Conservation (phyloP, 2,797 vertebrate species). For the Macroramphosus scolopax region DNA sequence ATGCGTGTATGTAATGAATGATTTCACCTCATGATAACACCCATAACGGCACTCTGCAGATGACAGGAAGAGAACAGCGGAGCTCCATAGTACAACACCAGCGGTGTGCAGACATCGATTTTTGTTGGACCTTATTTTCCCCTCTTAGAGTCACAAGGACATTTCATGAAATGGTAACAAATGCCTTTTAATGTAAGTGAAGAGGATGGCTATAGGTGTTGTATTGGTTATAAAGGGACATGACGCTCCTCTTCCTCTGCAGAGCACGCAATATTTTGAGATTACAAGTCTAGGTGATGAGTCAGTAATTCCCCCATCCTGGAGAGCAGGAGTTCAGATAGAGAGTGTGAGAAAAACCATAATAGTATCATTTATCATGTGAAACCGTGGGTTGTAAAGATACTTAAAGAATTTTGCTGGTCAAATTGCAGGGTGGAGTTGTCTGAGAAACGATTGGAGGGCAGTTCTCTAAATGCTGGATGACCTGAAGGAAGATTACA, state of each 20-base stretch:
- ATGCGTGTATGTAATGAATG: constrained; percentile 9
- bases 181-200: constrained; percentile 22
- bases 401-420: constrained; percentile 23
- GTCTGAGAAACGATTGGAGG: constrained; percentile 12
- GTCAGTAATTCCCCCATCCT: constrained; percentile 31
- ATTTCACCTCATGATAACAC: constrained; percentile 24
- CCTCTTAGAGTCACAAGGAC: constrained; percentile 8
- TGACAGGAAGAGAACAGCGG: constrained; percentile 7
- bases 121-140: constrained; percentile 29
- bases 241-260: constrained; percentile 18
- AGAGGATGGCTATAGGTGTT: constrained; percentile 17
- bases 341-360: constrained; percentile 18
- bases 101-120: constrained; percentile 26
- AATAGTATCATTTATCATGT: constrained; percentile 39
- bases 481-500: constrained; percentile 1
- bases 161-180: constrained; percentile 29
- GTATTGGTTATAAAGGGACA: constrained; percentile 30
- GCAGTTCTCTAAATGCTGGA: constrained; percentile 3
- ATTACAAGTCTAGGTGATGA: constrained; percentile 40
- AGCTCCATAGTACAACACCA: constrained; percentile 2
- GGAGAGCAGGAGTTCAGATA: constrained; percentile 7
- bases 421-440: constrained; percentile 4
- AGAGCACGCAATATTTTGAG: constrained; percentile 6
- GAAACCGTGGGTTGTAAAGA: constrained; percentile 22
- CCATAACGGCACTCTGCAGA: constrained; percentile 7